Conservation (phyloP, 2,888 invertebrate species). For the Eilema griseolum region DNA sequence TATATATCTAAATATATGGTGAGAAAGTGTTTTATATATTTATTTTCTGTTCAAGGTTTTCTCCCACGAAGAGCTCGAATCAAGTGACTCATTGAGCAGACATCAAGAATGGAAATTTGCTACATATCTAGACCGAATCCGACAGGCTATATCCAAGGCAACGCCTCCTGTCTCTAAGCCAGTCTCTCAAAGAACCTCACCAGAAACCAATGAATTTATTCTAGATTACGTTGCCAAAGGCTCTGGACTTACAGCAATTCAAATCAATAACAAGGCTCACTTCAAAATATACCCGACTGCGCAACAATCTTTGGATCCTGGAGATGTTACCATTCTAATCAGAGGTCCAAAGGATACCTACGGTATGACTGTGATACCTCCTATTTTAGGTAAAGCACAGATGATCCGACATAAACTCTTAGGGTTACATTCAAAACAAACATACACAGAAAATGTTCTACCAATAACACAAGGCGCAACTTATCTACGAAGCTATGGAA, state of each 20-base stretch:
- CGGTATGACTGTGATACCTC: constrained; percentile 78
- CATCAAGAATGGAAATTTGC: constrained; percentile 87
- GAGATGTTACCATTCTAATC: constrained; percentile 81
- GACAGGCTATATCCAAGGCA: constrained; percentile 76
- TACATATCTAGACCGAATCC: constrained; percentile 83
- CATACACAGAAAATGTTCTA: constrained; percentile 73
- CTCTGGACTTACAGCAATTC: constrained; percentile 87
- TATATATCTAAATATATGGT: too few relatives aligned
- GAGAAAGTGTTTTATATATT: too few relatives aligned
- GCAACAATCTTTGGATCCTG: constrained; percentile 80
- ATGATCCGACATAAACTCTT: constrained; percentile 78
- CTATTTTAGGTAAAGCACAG: constrained; percentile 81
- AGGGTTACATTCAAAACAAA: constrained; percentile 72
- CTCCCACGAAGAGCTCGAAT: constrained; percentile 85
- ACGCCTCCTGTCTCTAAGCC: constrained; percentile 77
- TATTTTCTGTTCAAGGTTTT: constrained; percentile 82
- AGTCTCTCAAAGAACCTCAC: constrained; percentile 69
- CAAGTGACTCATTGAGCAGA: constrained; percentile 77
- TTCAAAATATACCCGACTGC: constrained; percentile 88
- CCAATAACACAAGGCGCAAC: constrained; percentile 81
- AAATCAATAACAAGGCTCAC: constrained; percentile 83
- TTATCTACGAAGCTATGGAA: constrained; percentile 79
- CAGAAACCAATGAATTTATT: constrained; percentile 75
- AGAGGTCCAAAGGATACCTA: constrained; percentile 81
- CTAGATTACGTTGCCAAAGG: constrained; percentile 87